Evolutionary conservation across 2,888 invertebrate species (phyloP).

Genomic region (Melanostoma mellinum): DNA sequence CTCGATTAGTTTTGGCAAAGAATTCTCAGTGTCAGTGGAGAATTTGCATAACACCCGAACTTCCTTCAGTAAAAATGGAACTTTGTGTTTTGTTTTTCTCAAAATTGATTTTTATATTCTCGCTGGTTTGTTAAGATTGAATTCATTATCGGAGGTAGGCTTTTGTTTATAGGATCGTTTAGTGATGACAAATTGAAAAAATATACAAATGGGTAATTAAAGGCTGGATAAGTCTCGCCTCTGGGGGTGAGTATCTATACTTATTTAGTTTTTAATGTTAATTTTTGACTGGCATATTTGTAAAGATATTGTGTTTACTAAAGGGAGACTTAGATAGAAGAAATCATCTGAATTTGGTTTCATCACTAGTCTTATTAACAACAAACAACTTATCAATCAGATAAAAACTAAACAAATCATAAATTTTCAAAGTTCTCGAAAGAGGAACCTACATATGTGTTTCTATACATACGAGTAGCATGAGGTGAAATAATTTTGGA

Average conservation of each 20-base stretch:
- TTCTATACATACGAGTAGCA: too few relatives aligned
- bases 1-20: slow-evolving; percentile 38
- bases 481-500: too few relatives aligned
- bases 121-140: neutral
- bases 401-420: too few relatives aligned
- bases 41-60: slow-evolving; percentile 61
- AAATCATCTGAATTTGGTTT: too few relatives aligned
- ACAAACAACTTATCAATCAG: too few relatives aligned
- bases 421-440: too few relatives aligned
- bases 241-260: neutral
- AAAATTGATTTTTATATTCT: neutral
- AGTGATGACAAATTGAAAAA: neutral
- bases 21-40: slow-evolving; percentile 54
- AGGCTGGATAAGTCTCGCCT: slow-evolving; percentile 2
- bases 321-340: too few relatives aligned
- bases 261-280: neutral
- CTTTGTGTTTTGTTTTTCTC: neutral
- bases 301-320: too few relatives aligned
- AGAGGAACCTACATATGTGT: too few relatives aligned
- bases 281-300: too few relatives aligned
- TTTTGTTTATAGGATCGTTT: slow-evolving; percentile 15
- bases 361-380: too few relatives aligned
- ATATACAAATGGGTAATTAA: slow-evolving; percentile 4
- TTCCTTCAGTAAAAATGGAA: slow-evolving; percentile 31
- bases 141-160: slow-evolving; percentile 11